Evolutionary conservation across 2,113 vertebrate species (phyloP), one percentile per base, ranked within the genome.

Genomic region (Crotalus helleri): DNA sequence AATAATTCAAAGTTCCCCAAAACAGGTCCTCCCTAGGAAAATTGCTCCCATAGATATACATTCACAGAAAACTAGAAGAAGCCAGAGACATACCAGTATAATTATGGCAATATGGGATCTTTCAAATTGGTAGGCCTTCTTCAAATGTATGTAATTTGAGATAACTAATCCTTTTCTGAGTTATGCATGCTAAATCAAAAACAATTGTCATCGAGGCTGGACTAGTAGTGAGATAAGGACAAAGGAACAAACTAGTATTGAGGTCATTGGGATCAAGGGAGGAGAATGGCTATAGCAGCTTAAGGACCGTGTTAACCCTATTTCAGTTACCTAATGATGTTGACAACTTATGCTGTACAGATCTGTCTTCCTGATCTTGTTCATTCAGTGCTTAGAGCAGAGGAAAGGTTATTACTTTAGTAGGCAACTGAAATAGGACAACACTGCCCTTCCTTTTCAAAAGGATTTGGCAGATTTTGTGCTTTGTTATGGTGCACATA

Each of bases 121-220:
- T 95, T 96, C 94, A 4, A 95, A 94, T 51, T 91, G 87, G 92
- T 85, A 93, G 57, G 87, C 87, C 94, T 88, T 97, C 93, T 93
- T 91, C 93, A 93, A 90, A 94, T 92, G 91, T 94, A 69, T 95
- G 44, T 90, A 33, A 90, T 96, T 59, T 95, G 95, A 95, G 94
- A 93, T 95, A 97, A 95, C 95, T 95, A 95, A 96, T 94, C 94
- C 92, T 39, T 89, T 94, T 1, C 12, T 95, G 94, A 96, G 85
- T 96, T 96, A 96, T 96, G 58, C 94, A 93, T 95, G 94, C 92
- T 95, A 88, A 95, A 94, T 96, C 93, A 94, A 95, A 96, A 95
- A 95, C 90, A 96, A 96, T 94, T 95, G 92, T 92, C 94, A 96
- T 96, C 91, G 94, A 93, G 53, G 24, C n/a, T 55, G 33, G 53